Evolutionary conservation across 2,888 invertebrate species (phyloP).

Genomic region (Leucoma salicis): DNA sequence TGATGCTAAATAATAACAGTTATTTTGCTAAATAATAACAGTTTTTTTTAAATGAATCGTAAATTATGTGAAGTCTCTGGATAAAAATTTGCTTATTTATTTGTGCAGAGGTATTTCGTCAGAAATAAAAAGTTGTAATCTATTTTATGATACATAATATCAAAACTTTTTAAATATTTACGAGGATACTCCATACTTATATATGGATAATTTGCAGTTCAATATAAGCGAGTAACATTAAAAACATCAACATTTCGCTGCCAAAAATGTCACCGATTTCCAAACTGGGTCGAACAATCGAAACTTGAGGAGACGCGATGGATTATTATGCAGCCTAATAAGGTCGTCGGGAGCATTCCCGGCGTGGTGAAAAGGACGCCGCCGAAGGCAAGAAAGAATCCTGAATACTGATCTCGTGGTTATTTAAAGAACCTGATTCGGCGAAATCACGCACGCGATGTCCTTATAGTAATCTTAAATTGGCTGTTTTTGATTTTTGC

Average conservation of each 20-base stretch:
- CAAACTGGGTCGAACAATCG: slow-evolving; percentile 77
- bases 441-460: slow-evolving; percentile 68
- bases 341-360: slow-evolving; percentile 62
- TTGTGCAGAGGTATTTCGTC: no score
- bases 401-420: slow-evolving; percentile 52
- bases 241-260: slow-evolving; percentile 32
- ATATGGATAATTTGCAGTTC: no score
- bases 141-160: no score
- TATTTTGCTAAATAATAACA: no score
- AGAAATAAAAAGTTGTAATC: no score
- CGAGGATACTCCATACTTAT: neutral
- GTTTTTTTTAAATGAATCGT: no score
- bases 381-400: slow-evolving; percentile 72
- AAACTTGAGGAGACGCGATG: slow-evolving; percentile 51
- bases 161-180: neutral
- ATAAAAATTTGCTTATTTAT: no score
- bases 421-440: slow-evolving; percentile 68
- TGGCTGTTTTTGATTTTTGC: slow-evolving; percentile 51
- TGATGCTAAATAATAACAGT: no score
- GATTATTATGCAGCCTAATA: slow-evolving; percentile 73
- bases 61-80: no score
- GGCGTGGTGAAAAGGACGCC: slow-evolving; percentile 69
- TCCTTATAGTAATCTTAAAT: slow-evolving; percentile 61
- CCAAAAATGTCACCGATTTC: slow-evolving; percentile 60
- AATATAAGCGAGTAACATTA: neutral